Evolutionary conservation across 35 echinoderm and acorn worm genomes (phyloP), one percentile per base, ranked within the genome.

Genomic region (Nesometra sesokonis): DNA sequence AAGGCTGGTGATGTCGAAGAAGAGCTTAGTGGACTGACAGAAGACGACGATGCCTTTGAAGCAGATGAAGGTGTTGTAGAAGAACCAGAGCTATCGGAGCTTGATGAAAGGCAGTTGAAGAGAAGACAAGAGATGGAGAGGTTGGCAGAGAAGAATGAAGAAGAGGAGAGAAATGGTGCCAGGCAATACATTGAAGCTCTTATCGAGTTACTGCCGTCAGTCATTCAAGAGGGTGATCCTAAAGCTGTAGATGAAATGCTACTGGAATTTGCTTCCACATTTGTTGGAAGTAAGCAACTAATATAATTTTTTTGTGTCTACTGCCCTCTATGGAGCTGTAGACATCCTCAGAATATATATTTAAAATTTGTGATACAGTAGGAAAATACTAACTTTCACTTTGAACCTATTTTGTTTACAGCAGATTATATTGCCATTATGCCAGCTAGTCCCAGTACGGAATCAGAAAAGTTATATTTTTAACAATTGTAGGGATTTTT

Each of bases 231-330:
- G 78, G 80, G 84, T 0, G 88, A 94, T 77, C 85, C 84, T 0
- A 89, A 77, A 17, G 85, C 91, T 29, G 93, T 94, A 7, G 96
- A 99, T 78, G 87, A 92, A 33, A 85, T 57, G 3, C 77, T 99
- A 11, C 92, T 92, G 67, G 83, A 91, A 36, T 99, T 99, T 84
- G 93, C 96, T 0, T 94, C 96, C 34, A 89, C 82, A 43, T 99
- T 94, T 90, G 92, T 93, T 77, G 88, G 85, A 87, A 90, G 96
- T 99, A 88, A 84, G 86, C 5, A 32, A n/a, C n/a, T n/a, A n/a
- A n/a, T n/a, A n/a, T n/a, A n/a, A n/a, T n/a, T n/a, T n/a, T n/a
- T n/a, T n/a, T n/a, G n/a, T n/a, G n/a, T n/a, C n/a, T n/a, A n/a
- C n/a, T n/a, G n/a, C n/a, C n/a, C n/a, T n/a, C n/a, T n/a, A n/a